Conservation (phyloP, 2,797 vertebrate species). For the Tarsius wallacei region DNA sequence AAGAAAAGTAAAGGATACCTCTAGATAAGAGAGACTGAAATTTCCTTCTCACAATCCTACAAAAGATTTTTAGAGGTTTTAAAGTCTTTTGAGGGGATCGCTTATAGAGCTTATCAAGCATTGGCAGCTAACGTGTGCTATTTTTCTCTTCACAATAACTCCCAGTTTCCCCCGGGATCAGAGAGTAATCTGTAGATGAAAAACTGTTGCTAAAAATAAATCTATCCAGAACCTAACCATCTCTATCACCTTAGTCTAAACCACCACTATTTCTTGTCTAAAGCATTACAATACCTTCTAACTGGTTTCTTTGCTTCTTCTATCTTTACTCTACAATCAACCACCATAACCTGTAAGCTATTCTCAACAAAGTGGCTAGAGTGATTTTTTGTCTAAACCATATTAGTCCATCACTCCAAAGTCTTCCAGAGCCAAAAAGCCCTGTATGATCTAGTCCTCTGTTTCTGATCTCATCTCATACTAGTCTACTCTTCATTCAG, state of each 20-base stretch:
- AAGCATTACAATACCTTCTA: not conserved
- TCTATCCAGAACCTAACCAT: not conserved
- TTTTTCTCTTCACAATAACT: slow-evolving; percentile 24
- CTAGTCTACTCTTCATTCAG: not conserved
- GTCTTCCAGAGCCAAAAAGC: not conserved
- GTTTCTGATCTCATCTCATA: not conserved
- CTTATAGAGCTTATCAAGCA: not conserved
- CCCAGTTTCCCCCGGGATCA: slow-evolving; percentile 27
- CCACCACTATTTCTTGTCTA: not conserved
- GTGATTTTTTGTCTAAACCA: not conserved
- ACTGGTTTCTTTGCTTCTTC: not conserved
- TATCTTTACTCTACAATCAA: not conserved
- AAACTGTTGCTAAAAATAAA: not conserved
- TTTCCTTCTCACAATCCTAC: not conserved
- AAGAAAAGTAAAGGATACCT: not conserved
- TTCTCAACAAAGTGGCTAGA: not conserved
- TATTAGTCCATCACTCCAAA: not conserved
- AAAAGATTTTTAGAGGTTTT: not conserved
- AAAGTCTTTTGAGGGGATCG: not conserved
- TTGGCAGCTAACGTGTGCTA: not conserved
- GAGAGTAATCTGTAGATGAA: not conserved
- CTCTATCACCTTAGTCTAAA: not conserved
- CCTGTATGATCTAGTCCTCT: not conserved
- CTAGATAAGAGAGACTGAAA: slow-evolving; percentile 33
- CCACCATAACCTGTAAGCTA: not conserved